Base-by-base conservation (phyloP, 2,113 vertebrate species). In the Zeus faber region DNA sequence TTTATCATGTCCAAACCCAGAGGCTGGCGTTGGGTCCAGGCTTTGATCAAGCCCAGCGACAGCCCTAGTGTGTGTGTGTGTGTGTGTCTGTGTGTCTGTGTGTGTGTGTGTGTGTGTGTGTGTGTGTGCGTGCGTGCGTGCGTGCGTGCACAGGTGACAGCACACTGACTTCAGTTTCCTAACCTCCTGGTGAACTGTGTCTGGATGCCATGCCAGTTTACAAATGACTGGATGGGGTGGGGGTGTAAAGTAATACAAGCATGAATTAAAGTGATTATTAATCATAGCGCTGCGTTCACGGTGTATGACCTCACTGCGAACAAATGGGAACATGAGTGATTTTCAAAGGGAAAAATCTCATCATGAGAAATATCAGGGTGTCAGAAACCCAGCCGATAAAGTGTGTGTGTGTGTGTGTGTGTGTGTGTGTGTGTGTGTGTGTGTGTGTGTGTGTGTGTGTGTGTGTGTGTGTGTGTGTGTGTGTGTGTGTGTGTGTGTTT, bases 1-100 rank as follows among this genome's bases (percentile, higher is more conserved):
- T 87, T 85, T 66, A 67, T 83, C 68, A 78, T 62, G 71, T 79
- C 79, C 18, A 46, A 76, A 65, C 73, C 73, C 43, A 20, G 31
- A 18, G 43, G 54, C 58, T 70, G 47, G 51, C 60, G 14, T 17
- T 13, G 22, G 29, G 20, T 22, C 47, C 13, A 14, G n/a, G 50
- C 25, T 49, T n/a, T 31, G 18, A 67, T 60, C 6, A 31, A 60
- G 56, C 51, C 59, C 61, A 1, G 26, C 26, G 5, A 29, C 4
- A 29, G 27, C 9, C 31, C 26, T 56, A 35, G 27, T 31, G 14
- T 37, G 43, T 47, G 29, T 47, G 43, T 41, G 24, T 39, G 25
- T 21, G 26, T 57, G 52, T 27, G 3, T 49, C 26, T 55, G 39
- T 27, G 39, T 18, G 39, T 44, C 37, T 44, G 35, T 54, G 23